Evolutionary conservation across 2,113 vertebrate species (phyloP), one percentile per base, ranked within the genome.

Genomic region (Physeter macrocephalus): DNA sequence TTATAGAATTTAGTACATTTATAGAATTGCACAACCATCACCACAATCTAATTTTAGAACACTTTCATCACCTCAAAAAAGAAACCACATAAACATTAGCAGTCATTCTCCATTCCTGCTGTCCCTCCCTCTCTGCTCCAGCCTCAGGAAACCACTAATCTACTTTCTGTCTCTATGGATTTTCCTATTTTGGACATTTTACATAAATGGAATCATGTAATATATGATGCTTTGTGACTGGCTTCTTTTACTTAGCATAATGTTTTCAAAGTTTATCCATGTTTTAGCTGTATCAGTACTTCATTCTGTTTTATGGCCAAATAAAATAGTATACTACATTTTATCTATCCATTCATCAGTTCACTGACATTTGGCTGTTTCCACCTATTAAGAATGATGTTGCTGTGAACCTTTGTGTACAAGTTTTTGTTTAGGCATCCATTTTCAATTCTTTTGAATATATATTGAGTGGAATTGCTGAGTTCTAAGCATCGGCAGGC

Each of bases 111-210:
- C 36, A 34, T 81, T 74, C 12, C 21, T 69, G 41, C 34, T 72
- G 5, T 61, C 36, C 49, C 12, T 39, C 15, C 5, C 23, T 88
- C 36, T 41, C 57, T 93, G 83, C 17, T 82, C 41, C 67, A 89
- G 36, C 59, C 18, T 43, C 61, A 94, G 82, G 61, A 96, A 94
- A 92, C 49, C 52, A 92, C 54, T 94, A 89, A 96, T 96, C 29
- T 92, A 74, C 31, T 90, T 89, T 71, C 46, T 89, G 54, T 87
- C 72, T 87, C 41, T 84, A 88, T 36, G 57, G 39, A 82, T 75
- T 85, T 96, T 57, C 36, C 41, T 92, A 85, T 80, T 66, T n/a
- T 82, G 34, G 25, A 61, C 9, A 78, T 94, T 88, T 94, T 18
- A 90, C 17, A 54, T 75, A 88, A 94, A 71, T 72, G 29, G 43